phyloP scores from a whole-genome alignment of 2,113 vertebrate genomes.

The Abramis brama region DNA sequence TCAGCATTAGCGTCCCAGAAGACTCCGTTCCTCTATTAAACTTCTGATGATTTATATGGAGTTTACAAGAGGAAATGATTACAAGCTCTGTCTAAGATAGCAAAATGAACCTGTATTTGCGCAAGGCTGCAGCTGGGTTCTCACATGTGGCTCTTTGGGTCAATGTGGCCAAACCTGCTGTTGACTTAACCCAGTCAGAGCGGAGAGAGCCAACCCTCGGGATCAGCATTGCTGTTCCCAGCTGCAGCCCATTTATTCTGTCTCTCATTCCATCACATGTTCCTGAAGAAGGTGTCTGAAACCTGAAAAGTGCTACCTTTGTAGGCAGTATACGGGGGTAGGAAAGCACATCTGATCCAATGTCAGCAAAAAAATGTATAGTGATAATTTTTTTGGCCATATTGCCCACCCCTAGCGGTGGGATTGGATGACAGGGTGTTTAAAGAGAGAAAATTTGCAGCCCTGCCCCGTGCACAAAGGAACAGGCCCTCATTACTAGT shows the following conservation, averaged over 20 bases:
- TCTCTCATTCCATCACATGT: neutral
- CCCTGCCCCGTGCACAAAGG: neutral
- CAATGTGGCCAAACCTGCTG: slow-evolving; percentile 32
- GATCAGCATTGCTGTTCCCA: neutral
- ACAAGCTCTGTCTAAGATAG: neutral
- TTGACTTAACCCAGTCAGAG: slow-evolving; percentile 43
- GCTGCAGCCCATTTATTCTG: neutral
- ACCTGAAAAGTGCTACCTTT: neutral
- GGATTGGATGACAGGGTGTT: slow-evolving; percentile 10
- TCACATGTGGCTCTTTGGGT: slow-evolving; percentile 16
- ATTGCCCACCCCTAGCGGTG: neutral
- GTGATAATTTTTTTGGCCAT: too few species aligned
- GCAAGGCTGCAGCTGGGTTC: slow-evolving; percentile 30
- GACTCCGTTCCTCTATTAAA: neutral
- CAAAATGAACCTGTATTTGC: slow-evolving; percentile 19
- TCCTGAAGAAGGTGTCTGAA: neutral
- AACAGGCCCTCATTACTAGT: slow-evolving; percentile 7
- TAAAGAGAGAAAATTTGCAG: neutral
- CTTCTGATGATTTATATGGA: neutral
- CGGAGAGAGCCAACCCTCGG: slow-evolving; percentile 8
- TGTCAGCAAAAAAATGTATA: neutral
- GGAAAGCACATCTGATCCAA: slow-evolving; percentile 11
- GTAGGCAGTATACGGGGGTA: neutral
- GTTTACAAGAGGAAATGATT: slow-evolving; percentile 22
- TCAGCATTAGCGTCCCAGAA: neutral